Conservation (phyloP, 2,113 vertebrate species). For the Megaleporinus macrocephalus region DNA sequence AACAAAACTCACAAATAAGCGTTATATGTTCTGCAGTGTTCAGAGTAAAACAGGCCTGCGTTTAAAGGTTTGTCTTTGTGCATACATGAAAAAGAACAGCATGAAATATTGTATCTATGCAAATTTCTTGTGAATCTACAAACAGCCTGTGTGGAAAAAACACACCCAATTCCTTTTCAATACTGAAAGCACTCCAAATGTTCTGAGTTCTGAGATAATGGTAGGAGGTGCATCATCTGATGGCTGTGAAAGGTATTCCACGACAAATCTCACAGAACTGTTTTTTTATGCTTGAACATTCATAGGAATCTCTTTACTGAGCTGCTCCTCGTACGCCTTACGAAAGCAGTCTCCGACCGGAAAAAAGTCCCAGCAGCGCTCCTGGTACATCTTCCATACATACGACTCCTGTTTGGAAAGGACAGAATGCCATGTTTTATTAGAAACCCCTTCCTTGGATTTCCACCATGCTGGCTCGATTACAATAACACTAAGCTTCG, state of each 20-base stretch:
- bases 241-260: neutral
- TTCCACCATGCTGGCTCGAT: too few species aligned
- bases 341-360: conserved; percentile 81
- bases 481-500: too few species aligned
- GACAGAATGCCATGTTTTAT: neutral
- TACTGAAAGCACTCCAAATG: neutral
- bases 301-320: conserved; percentile 61
- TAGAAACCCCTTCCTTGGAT: too few species aligned
- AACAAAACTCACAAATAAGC: too few species aligned
- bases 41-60: too few species aligned
- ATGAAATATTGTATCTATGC: neutral
- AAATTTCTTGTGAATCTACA: neutral
- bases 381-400: conserved; percentile 83
- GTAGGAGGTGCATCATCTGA: neutral
- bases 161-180: neutral
- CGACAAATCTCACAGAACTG: neutral
- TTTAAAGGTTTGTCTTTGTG: too few species aligned
- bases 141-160: neutral
- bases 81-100: neutral
- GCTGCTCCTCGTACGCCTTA: conserved; percentile 80
- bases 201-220: neutral
- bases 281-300: neutral
- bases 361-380: conserved; percentile 81
- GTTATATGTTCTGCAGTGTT: too few species aligned
- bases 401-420: conserved; percentile 72